Base-by-base conservation (phyloP, 2,888 invertebrate species). In the Dasypolia templi region DNA sequence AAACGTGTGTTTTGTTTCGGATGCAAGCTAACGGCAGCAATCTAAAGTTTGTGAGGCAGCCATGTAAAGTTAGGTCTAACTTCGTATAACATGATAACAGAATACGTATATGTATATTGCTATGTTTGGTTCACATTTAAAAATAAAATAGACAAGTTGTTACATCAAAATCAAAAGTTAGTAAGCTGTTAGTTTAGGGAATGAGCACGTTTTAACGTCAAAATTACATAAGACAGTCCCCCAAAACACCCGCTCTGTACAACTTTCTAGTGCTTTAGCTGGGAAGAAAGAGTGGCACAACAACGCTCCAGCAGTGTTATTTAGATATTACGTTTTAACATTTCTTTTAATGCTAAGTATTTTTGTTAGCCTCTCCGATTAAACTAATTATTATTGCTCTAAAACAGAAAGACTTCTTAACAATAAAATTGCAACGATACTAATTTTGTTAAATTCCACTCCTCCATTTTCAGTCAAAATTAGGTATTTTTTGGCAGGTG, bases 401-500 rank as follows among this genome's bases (percentile, higher is more conserved):
- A 26, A 17, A 64, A 49, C 32, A 5, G n/a, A 49, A 3, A n/a
- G 3, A 17, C 5, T 32, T 6, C 22, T 17, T 14, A 46, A 32
- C 0, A 35, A 32, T 32, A 49, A 49, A 46, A 17, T n/a, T 55
- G 53, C 32, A 64, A 14, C 0, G 6, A 39, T 14, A 46, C 1
- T 53, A 39, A 67, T 44, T 55, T 55, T 26, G n/a, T 61, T 17
- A n/a, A 3, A 32, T 39, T 17, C 22, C 3, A 29, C 5, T 3
- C 4, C 2, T 32, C 32, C 62, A 62, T 19, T 75, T 62, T 26
- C 12, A 39, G 35, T 26, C 56, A 29, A 80, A 79, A 79, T 79
- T 80, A 80, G 81, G 69, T 44, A 65, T 75, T 65, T 78, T 79
- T 74, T 69, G 79, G 55, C 17, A 44, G 61, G 61, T 62, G 72